A percentile compares a stretch with the other conserved stretches of the same genome.
phyloP scores from a whole-genome alignment of 2,113 vertebrate genomes.

The Xiphorhynchus elegans region DNA sequence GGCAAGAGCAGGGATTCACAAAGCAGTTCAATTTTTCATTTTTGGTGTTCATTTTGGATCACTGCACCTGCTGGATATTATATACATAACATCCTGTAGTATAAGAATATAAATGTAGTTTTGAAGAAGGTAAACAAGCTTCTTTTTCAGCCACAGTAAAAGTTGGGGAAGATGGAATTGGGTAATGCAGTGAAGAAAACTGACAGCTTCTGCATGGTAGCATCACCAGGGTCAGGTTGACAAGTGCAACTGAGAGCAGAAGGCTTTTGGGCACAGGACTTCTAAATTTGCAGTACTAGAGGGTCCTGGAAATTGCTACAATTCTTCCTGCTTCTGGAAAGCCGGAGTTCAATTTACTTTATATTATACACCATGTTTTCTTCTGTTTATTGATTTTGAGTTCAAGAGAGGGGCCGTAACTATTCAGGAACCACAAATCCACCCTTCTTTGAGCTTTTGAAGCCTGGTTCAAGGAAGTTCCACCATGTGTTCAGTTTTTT shows the following conservation, averaged over 20 bases:
- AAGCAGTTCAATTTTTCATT: not conserved
- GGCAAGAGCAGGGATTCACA: not conserved
- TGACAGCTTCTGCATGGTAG: not conserved
- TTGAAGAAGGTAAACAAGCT: not conserved
- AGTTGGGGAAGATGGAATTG: not conserved
- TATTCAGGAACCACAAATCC: not conserved
- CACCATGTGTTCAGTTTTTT: no score
- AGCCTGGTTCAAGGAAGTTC: not conserved
- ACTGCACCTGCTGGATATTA: not conserved
- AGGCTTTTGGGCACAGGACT: not conserved
- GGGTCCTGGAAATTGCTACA: not conserved
- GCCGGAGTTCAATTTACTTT: not conserved
- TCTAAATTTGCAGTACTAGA: not conserved
- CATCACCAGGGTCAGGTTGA: not conserved
- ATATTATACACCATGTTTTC: fast-evolving
- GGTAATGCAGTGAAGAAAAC: not conserved
- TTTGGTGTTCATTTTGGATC: not conserved
- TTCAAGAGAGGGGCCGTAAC: not conserved
- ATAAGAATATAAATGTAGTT: not conserved
- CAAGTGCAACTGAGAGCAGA: not conserved
- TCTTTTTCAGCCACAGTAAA: not conserved
- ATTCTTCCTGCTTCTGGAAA: not conserved
- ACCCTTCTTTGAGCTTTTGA: not conserved
- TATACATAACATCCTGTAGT: not conserved
- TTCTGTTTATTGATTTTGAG: not conserved